Evolutionary conservation across 2,113 vertebrate species (phyloP), one percentile per base, ranked within the genome.

Genomic region (Corythornis cristatus): DNA sequence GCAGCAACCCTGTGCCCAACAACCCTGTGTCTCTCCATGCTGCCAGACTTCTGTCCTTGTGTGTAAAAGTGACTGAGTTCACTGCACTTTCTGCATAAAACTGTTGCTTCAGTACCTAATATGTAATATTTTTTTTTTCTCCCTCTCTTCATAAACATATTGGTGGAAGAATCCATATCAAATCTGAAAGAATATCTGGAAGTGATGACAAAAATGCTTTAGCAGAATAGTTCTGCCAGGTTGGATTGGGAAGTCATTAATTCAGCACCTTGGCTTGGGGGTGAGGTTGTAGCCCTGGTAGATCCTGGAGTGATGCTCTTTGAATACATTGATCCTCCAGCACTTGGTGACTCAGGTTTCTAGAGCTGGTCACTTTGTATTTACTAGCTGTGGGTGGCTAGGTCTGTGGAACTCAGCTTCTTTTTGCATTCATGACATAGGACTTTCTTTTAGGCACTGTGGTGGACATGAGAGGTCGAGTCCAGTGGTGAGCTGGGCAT

Each of bases 301-400:
- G 22, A 51, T 56, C n/a, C 20, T 11, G 14, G 58, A 68, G 12
- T 35, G 26, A 42, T 82, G 66, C 28, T 78, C 18, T 20, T 56
- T 35, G 17, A 67, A 60, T 71, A 8, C 2, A 1, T 42, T 68
- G 40, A 90, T 46, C 84, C 78, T 85, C 67, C 45, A 76, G 66
- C 40, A 87, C 20, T 37, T 82, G 65, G 84, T 79, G 54, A 76
- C 81, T 91, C 66, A 31, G 45, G 23, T 61, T 91, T 85, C n/a
- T 68, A 61, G 57, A 57, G 53, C 35, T 87, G 21, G 16, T 86
- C 48, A 48, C 45, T 78, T 85, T 53, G 42, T 88, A 16, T 73
- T 62, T 90, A 62, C 17, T 77, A 78, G 46, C 37, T 81, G 57
- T 40, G 51, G 73, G 54, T 81, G 43, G 73, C n/a, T 78, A 54